Evolutionary conservation across 2,113 vertebrate species (phyloP).

Genomic region (Platichthys flesus): DNA sequence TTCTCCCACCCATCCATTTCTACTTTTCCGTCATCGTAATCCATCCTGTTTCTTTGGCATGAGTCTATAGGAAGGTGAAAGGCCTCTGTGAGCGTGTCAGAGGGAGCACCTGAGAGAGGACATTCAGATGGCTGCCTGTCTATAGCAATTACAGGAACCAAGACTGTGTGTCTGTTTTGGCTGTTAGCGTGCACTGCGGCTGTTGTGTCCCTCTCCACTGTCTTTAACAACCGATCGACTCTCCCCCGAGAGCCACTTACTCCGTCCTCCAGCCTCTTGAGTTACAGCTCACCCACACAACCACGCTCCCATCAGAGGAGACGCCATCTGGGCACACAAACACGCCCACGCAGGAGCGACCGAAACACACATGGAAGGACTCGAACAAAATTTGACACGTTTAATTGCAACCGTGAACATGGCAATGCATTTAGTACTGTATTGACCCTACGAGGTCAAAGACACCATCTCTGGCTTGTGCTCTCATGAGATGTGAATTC

Average conservation of each 20-base stretch:
- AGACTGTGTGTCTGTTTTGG: slow-evolving; percentile 57
- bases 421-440: neutral
- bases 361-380: slow-evolving; percentile 19
- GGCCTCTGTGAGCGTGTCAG: slow-evolving; percentile 21
- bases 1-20: neutral
- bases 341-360: slow-evolving; percentile 7
- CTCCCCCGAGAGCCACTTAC: slow-evolving; percentile 80
- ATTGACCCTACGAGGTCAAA: slow-evolving; percentile 25
- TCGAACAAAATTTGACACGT: neutral
- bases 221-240: slow-evolving; percentile 74
- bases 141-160: slow-evolving; percentile 64
- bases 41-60: slow-evolving; percentile 14
- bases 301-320: slow-evolving; percentile 50
- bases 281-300: slow-evolving; percentile 72
- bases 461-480: neutral
- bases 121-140: slow-evolving; percentile 60
- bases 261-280: slow-evolving; percentile 75
- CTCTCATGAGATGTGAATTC: slow-evolving; percentile 3
- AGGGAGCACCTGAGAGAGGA: slow-evolving; percentile 22
- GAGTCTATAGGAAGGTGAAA: slow-evolving; percentile 32
- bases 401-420: neutral
- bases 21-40: slow-evolving; percentile 27
- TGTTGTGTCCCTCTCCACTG: slow-evolving; percentile 73
- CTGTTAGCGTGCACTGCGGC: slow-evolving; percentile 47
- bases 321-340: slow-evolving; percentile 48